Evolutionary conservation across 1,140 invertebrate genomes (phyloP), one percentile per base, ranked within the genome.

Genomic region (Notospermus geniculatus): DNA sequence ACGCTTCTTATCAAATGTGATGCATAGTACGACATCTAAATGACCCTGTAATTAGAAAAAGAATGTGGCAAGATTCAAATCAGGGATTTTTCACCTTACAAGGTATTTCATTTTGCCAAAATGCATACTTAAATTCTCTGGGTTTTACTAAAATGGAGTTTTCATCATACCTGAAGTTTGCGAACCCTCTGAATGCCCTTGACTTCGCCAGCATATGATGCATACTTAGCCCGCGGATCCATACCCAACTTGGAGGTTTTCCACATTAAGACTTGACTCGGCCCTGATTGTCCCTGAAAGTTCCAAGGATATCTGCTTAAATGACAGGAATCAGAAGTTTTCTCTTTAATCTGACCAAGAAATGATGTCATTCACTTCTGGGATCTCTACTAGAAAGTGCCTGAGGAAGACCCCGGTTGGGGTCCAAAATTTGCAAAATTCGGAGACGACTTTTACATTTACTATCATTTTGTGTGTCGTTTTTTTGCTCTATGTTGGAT

Each of bases 1-100:
- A 59, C 76, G 67, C n/a, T 69, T 61, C 23, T 67, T 63, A 69
- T 76, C 74, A 72, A 73, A 76, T 30, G 71, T 66, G 17, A 76
- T 52, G 68, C 72, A 73, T 7, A 65, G 55, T 22, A 78, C 71
- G 30, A 68, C 68, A 62, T 70, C 72, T 60, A 75, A 68, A 57
- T 77, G 75, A 57, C 76, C 76, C 76, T 78, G 62, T 19, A 64
- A 29, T 28, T 43, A 41, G 61, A 17, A 39, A 30, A 39, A 15
- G 30, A 1, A 56, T 22, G 13, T 39, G 19, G 15, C 28, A 28
- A 17, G 19, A 41, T 28, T 28, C 2, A 29, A 17, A n/a, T 57
- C 30, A 19, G n/a, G n/a, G 36, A 17, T 52, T 39, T 57, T 2
- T 41, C 28, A 30, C n/a, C 4, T 57, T 2, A 57, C 28, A 57